Percentiles rank a stretch among this genome's conserved stretches.
Evolutionary conservation across 2,888 invertebrate species (phyloP).

Genomic region (Caenorhabditis wallacei): DNA sequence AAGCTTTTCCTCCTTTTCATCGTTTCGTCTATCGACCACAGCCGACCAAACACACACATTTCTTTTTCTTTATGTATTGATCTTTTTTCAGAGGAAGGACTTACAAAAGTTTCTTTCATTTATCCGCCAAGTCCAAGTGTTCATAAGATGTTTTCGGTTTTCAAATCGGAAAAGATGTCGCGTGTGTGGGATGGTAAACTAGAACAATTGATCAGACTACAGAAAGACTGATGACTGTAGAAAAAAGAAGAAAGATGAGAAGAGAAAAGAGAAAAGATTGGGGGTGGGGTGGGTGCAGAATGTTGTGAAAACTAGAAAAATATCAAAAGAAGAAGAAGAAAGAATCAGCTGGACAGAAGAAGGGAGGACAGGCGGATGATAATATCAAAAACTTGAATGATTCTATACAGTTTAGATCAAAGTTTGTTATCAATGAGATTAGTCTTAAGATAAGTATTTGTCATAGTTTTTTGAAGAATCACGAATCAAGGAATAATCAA

Average conservation of each 20-base stretch:
- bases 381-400: constrained; percentile 25
- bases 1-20: constrained; percentile 30
- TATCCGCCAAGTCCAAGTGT: neutral
- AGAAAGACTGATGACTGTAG: constrained; percentile 32
- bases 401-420: constrained; percentile 17
- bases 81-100: constrained; percentile 3
- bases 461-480: too few species aligned
- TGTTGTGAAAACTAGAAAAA: constrained; percentile 29
- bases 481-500: neutral
- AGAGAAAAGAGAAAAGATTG: neutral
- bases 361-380: constrained; percentile 10
- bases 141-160: constrained; percentile 6
- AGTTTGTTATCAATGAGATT: neutral
- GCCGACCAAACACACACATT: constrained; percentile 35
- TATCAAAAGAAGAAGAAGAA: neutral
- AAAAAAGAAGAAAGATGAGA: constrained; percentile 13
- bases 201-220: constrained; percentile 54
- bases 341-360: constrained; percentile 29
- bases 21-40: constrained; percentile 45
- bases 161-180: neutral
- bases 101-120: constrained; percentile 4
- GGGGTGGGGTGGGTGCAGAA: constrained; percentile 36
- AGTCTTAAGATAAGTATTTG: neutral
- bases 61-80: constrained; percentile 6
- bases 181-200: constrained; percentile 14